Conservation (phyloP, 1,140 invertebrate species). For the Colletes latitarsis region DNA sequence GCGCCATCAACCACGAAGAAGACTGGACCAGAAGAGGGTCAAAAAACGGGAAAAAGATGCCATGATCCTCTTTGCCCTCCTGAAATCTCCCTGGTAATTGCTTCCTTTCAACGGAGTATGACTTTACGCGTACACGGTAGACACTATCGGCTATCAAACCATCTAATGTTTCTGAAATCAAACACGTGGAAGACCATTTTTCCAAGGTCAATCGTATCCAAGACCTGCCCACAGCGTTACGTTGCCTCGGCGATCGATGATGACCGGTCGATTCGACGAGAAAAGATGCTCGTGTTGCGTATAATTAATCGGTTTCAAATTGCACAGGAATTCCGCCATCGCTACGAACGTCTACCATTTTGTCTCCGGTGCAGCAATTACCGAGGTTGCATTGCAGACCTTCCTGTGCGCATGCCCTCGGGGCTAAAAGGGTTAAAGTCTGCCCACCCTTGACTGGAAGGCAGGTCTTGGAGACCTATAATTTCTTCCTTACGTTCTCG, state of each 20-base stretch:
- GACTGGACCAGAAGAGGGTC: conserved; percentile 33
- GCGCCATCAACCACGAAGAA: conserved; percentile 58
- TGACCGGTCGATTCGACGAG: not conserved
- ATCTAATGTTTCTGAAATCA: not conserved
- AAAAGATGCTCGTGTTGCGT: no score
- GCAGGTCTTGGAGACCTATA: conserved; percentile 49
- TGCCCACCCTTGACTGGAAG: conserved; percentile 53
- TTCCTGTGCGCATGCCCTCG: conserved; percentile 60
- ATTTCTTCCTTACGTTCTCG: conserved; percentile 26
- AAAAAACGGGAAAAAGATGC: conserved; percentile 18
- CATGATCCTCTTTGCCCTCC: conserved; percentile 59
- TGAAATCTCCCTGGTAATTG: conserved; percentile 62
- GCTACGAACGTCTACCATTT: conserved; percentile 62
- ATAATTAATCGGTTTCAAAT: not conserved
- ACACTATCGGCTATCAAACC: not conserved
- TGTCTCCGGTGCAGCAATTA: conserved; percentile 66
- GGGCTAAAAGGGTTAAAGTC: conserved; percentile 62
- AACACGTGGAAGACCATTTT: not conserved
- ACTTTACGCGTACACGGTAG: conserved; percentile 21
- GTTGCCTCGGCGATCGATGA: not conserved
- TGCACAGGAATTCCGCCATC: conserved; percentile 50
- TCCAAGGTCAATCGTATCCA: not conserved
- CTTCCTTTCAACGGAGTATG: conserved; percentile 52
- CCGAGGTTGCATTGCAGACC: conserved; percentile 61
- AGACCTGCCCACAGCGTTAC: not conserved